Conservation (phyloP, 1,140 invertebrate genomes). For the Drosophila nigromelanica region DNA sequence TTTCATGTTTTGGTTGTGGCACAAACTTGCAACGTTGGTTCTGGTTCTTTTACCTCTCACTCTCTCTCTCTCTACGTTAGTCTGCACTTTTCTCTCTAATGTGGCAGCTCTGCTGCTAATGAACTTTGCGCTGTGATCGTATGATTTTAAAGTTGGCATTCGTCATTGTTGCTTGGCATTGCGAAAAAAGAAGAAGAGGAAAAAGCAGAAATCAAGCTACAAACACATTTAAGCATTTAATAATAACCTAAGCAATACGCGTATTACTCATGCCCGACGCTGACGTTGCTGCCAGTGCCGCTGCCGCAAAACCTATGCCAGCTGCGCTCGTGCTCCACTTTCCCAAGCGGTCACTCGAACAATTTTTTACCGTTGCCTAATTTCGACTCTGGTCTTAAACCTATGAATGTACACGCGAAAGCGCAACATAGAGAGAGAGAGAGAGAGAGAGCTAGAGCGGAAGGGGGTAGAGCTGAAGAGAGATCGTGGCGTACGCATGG, state of each 20-base stretch:
- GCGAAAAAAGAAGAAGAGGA: conserved; percentile 1
- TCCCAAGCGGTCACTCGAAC: conserved; percentile 33
- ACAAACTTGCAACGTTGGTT: conserved; percentile 31
- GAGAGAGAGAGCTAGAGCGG: neutral
- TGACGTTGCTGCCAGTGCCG: conserved; percentile 38
- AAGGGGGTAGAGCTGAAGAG: conserved; percentile 1
- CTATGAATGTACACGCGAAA: conserved; percentile 24
- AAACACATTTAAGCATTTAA: conserved; percentile 49
- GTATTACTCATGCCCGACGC: conserved; percentile 48
- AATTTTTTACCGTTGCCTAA: conserved; percentile 46
- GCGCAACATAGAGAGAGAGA: neutral
- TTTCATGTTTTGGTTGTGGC: conserved; percentile 32
- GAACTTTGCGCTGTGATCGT: conserved; percentile 60
- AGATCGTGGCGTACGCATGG: conserved; percentile 45
- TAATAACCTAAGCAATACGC: conserved; percentile 38
- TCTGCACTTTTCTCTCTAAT: conserved; percentile 23
- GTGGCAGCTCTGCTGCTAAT: conserved; percentile 16
- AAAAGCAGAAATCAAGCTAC: conserved; percentile 1
- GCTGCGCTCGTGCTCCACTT: conserved; percentile 52
- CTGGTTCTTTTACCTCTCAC: neutral
- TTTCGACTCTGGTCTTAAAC: conserved; percentile 20
- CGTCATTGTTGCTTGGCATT: conserved; percentile 41
- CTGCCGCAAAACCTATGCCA: conserved; percentile 2
- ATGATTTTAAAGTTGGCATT: conserved; percentile 60
- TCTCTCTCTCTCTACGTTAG: neutral